A percentile compares a stretch with the other conserved stretches of the same genome.
phyloP scores from a whole-genome alignment of 64 coral and sea anemone genomes.

The Pachyseris speciosa region DNA sequence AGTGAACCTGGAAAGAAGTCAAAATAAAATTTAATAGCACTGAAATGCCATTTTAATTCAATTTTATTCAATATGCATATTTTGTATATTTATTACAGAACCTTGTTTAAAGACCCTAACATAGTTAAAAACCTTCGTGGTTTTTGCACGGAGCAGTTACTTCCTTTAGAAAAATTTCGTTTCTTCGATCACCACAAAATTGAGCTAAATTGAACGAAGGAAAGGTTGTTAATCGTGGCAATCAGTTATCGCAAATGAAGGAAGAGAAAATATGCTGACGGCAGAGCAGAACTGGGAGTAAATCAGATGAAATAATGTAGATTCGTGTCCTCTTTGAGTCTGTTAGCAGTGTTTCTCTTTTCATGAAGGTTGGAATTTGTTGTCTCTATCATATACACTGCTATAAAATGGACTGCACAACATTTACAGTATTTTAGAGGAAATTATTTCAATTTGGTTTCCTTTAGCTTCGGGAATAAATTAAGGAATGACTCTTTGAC shows the following conservation, averaged over 20 bases:
- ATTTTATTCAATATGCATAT: not conserved
- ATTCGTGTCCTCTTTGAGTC: too few species aligned
- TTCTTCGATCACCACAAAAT: too few species aligned
- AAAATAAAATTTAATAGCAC: not conserved
- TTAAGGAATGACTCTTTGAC: not conserved
- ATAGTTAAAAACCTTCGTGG: not conserved
- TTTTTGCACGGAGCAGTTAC: not conserved
- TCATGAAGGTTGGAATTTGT: too few species aligned
- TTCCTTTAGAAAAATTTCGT: too few species aligned
- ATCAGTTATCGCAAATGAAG: not conserved
- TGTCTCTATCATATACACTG: too few species aligned
- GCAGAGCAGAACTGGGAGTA: too few species aligned
- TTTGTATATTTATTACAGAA: not conserved
- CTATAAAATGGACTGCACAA: too few species aligned
- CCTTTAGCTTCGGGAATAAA: not conserved
- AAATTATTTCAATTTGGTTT: not conserved
- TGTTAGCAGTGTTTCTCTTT: too few species aligned
- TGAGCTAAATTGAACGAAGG: not conserved
- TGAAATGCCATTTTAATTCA: not conserved
- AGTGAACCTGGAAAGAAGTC: conserved; percentile 2
- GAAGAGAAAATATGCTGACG: too few species aligned
- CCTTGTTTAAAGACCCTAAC: not conserved
- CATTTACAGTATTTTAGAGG: too few species aligned
- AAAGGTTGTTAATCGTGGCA: not conserved
- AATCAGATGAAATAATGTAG: too few species aligned